Conservation (phyloP, 2,888 invertebrate genomes). For the Tenthredo notha region DNA sequence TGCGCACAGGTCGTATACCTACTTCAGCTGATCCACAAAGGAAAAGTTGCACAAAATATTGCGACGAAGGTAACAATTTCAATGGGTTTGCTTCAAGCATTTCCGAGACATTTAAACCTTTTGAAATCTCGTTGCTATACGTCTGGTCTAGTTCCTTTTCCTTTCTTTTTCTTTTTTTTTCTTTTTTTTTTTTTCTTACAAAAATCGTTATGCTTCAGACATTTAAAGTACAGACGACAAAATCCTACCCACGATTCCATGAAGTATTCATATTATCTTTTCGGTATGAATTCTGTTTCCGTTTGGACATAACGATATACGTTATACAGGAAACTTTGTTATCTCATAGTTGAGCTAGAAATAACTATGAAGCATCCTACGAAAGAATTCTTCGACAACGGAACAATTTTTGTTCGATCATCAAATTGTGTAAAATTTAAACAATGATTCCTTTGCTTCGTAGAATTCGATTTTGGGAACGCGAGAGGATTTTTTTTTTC, state of each 20-base stretch:
- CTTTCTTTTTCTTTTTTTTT: too few species aligned
- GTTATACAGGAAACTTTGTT: not conserved
- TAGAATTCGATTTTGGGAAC: too few species aligned
- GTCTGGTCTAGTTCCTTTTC: not conserved
- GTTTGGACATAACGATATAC: not conserved
- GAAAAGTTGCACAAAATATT: constrained; percentile 32
- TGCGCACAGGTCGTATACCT: constrained; percentile 37
- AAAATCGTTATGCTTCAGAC: not conserved
- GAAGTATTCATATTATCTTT: constrained; percentile 16
- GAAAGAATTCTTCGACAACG: not conserved
- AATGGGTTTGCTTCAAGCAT: not conserved
- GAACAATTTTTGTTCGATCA: too few species aligned
- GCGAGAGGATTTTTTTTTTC: too few species aligned
- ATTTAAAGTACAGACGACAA: not conserved
- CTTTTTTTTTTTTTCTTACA: not conserved
- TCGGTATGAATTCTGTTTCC: not conserved
- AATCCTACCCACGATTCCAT: not conserved
- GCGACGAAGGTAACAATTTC: constrained; percentile 23
- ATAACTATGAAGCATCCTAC: not conserved
- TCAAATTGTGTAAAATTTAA: too few species aligned
- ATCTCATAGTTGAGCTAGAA: not conserved
- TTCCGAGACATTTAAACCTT: constrained; percentile 28
- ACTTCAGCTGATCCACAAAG: constrained; percentile 48
- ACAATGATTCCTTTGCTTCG: too few species aligned
- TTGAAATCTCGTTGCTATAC: not conserved